Evolutionary conservation across 2,888 invertebrate genomes (phyloP), one percentile per base, ranked within the genome.

Genomic region (Cheilosia grossa): DNA sequence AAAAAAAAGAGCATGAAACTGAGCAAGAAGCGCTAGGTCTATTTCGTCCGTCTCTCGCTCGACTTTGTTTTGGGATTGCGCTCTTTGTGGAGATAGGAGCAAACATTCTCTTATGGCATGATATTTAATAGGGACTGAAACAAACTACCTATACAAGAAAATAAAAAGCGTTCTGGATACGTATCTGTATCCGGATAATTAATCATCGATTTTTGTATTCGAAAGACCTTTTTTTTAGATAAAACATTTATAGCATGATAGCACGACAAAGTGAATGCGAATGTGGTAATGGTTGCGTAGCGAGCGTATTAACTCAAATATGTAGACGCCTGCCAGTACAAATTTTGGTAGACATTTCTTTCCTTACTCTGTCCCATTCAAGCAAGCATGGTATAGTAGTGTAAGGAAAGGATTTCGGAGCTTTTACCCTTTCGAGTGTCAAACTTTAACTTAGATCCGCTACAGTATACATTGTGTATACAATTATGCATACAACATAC

Each of bases 21-120:
- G 66, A 72, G 72, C 56, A 73, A 67, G 61, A 74, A 69, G 61
- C 56, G 56, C 42, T 30, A 42, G 49, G 42, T 63, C 27, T 30
- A 37, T 64, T 69, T 54, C 33, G 24, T 59, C 54, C 17, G 21
- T 40, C 24, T 58, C n/a, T 33, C 51, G 40, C 42, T 42, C 2
- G 37, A 66, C 42, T 59, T 44, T 54, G 27, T 53, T 63, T 15
- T 56, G 37, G 33, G 58, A 58, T 33, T 63, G 54, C 53, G 64
- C 72, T 72, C 72, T 75, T 69, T 47, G 30, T 10, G 10, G 58
- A 17, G 27, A 33, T 37, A 19, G 21, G 13, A 7, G 53, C 30
- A 9, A 24, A 53, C 33, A 59, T 24, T 77, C 67, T 67, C 37
- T 61, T 44, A 37, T 37, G 24, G 33, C 17, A 58, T 30, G 10